Evolutionary conservation across 2,797 vertebrate species (phyloP), one percentile per base, ranked within the genome.

Genomic region (Molossus alvarezi): DNA sequence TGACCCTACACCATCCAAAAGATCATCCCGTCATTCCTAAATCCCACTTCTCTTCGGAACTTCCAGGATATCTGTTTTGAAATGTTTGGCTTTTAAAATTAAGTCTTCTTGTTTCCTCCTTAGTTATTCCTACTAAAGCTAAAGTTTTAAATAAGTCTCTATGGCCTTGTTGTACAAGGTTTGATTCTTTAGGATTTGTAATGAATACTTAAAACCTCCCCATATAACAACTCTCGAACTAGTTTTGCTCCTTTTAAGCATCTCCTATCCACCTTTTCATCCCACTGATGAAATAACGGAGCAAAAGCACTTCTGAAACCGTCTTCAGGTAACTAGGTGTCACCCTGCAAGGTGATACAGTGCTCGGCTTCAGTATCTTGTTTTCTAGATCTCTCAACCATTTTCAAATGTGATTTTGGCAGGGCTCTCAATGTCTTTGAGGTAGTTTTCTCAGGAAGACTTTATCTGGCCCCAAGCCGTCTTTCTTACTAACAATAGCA

Each of bases 401-500:
- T 75, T 94, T 96, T 83, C 11, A 69, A 96, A 97, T 88, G 90
- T 87, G 21, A 1, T 67, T 81, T 83, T 92, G 87, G 72, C 89
- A 96, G 94, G 37, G 23, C 37, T 76, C 2, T 87, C 58, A 55
- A 23, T 55, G 79, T 93, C 64, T 90, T 90, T 95, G 67, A 90
- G 53, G 84, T 65, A 3, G 1, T 69, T 95, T 95, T 92, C 82
- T 97, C 89, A 84, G 73, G 64, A 91, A 96, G 81, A 92, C 55
- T 45, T 88, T 72, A 55, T 79, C 60, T 83, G 91, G 60, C 71
- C 48, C 67, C 41, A 90, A 83, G 58, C 53, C 85, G 85, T 72
- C 72, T 92, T 90, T 88, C 64, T 88, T 83, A 79, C 73, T 92
- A 96, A 87, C 64, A 95, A 85, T 91, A 95, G 85, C 48, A 75